Conservation (phyloP, 2,797 vertebrate species). For the Ctenosaura bakeri region DNA sequence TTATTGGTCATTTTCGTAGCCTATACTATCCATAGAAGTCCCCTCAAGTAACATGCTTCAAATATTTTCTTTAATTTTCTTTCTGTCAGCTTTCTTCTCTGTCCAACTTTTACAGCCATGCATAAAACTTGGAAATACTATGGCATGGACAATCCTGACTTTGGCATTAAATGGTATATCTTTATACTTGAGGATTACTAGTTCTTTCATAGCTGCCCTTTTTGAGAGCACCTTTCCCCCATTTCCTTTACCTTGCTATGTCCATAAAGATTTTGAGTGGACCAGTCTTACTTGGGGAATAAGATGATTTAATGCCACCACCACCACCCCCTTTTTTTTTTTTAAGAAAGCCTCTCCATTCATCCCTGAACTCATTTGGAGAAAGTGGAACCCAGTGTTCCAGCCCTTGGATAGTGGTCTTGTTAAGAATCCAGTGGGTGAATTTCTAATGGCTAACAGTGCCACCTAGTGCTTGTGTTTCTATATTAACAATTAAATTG, state of each 20-base stretch:
- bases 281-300: neutral
- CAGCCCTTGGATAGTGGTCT: neutral
- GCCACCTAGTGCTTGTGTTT: slow-evolving; percentile 68
- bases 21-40: no score
- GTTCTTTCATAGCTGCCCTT: neutral
- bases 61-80: no score
- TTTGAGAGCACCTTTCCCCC: neutral
- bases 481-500: slow-evolving; percentile 33
- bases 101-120: no score
- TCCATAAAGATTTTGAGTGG: no score
- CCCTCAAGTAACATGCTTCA: no score
- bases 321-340: no score
- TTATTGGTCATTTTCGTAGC: no score
- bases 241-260: neutral
- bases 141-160: no score
- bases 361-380: no score
- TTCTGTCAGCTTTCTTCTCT: no score
- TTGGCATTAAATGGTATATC: neutral
- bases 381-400: neutral
- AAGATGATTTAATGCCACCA: neutral
- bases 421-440: neutral
- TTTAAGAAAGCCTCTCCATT: neutral
- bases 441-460: slow-evolving; percentile 66
- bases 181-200: no score
- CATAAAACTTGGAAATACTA: no score